These are phyloP conservation scores for Astatoreochromis straeleni DNA, from an alignment of 2,113 vertebrate species.

Conservation along the genomic window DNA sequence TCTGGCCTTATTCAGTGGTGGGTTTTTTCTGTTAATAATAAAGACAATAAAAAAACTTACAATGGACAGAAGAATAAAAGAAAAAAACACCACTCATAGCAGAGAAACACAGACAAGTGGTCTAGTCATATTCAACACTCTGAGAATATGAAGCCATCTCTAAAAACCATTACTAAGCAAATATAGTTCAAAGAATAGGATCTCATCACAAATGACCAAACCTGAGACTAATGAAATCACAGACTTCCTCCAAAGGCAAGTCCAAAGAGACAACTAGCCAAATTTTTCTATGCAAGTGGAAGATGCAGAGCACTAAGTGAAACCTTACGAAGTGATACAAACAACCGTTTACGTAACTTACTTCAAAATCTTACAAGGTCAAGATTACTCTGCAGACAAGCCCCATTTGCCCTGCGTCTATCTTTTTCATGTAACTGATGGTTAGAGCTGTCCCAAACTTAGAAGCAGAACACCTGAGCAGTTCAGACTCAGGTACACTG, in stretches of 20 bases:
- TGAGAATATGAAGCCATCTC: background rate
- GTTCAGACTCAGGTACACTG: background rate
- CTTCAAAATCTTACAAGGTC: background rate
- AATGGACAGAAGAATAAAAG: background rate
- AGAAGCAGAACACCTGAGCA: background rate
- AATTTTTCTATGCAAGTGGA: background rate
- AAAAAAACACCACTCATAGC: background rate
- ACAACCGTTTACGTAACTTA: background rate
- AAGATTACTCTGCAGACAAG: background rate
- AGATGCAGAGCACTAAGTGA: accelerated
- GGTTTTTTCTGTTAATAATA: background rate
- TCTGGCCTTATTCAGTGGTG: background rate
- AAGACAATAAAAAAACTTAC: background rate
- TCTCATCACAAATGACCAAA: background rate
- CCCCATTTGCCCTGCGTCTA: background rate
- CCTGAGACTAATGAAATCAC: background rate
- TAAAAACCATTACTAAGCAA: background rate
- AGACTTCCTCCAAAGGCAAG: background rate
- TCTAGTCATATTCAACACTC: background rate
- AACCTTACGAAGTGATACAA: background rate
- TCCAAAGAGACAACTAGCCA: background rate
- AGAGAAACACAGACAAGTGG: background rate
- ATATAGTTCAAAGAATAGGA: background rate
- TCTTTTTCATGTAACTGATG: background rate
- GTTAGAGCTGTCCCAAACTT: background rate